Base-by-base conservation (phyloP, 2,113 vertebrate species). In the Neomonachus schauinslandi region DNA sequence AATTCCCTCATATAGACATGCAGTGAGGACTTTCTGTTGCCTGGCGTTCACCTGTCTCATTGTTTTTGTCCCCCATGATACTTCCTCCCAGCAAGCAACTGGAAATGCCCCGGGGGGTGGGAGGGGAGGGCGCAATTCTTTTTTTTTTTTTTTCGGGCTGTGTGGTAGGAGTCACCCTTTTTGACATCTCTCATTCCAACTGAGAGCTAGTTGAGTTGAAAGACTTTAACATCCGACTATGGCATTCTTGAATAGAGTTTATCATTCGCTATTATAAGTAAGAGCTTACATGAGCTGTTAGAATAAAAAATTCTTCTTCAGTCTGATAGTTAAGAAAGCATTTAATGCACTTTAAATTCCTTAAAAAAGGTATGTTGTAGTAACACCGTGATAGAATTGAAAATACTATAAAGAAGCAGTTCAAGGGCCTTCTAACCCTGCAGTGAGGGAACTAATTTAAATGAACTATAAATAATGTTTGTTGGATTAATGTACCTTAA, bases 241-340 rank as follows among this genome's bases (percentile, higher is more conserved):
- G 7, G 33, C 21, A 88, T 39, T 24, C 28, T 65, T 89, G 49
- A 80, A 31, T 82, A 94, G 90, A n/a, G 21, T 57, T 42, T 31
- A 14, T 86, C 49, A 57, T 39, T 74, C 82, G 79, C 59, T 55
- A 24, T 61, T 86, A 26, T 15, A 69, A 84, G 31, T 79, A 77
- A 79, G 76, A 81, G 15, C 12, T 87, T 80, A 51, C 74, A 28
- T 31, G 42, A 39, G 90, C 2, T 79, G 22, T 42, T 59, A 46
- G 21, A 84, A 83, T 53, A 21, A 80, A 89, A 77, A 86, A 59
- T 14, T 59, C 2, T 36, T 69, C 90, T 96, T 87, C 21, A 24
- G 82, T 76, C 88, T 94, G n/a, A 95, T 21, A 57, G 18, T n/a
- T 85, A 84, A 88, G 15, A 94, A 92, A 74, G 71, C 39, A 76